A percentile compares a stretch with the other conserved stretches of the same genome.
phyloP scores from a whole-genome alignment of 2,797 vertebrate species.

The Enteromius thamalakanensis region DNA sequence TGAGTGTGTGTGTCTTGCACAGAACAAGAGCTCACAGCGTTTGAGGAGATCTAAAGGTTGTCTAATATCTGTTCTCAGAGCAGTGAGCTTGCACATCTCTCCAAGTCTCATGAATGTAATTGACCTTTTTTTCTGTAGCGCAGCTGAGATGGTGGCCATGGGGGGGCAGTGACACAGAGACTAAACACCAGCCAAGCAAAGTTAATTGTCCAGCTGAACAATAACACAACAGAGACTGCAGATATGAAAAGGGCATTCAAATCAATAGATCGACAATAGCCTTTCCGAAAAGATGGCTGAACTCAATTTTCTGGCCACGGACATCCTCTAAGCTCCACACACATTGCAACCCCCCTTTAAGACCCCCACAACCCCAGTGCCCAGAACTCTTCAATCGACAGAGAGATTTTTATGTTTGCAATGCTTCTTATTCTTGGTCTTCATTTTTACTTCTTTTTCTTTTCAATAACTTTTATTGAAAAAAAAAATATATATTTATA shows the following conservation, averaged over 20 bases:
- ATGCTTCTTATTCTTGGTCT: not conserved
- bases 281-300: conserved; percentile 88
- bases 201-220: conserved; percentile 93
- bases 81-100: conserved; percentile 86
- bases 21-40: conserved; percentile 68
- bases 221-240: conserved; percentile 85
- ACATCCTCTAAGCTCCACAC: conserved; percentile 47
- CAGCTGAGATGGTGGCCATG: conserved; percentile 79
- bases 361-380: not conserved
- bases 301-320: conserved; percentile 88
- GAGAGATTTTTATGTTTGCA: conserved; percentile 26
- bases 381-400: conserved; percentile 1
- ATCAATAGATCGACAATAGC: conserved; percentile 95
- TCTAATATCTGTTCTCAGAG: conserved; percentile 85
- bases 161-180: conserved; percentile 70
- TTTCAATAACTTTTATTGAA: not conserved
- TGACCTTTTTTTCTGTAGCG: conserved; percentile 96
- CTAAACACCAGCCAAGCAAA: conserved; percentile 86
- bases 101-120: conserved; percentile 94
- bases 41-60: conserved; percentile 92
- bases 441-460: not conserved
- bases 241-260: conserved; percentile 97
- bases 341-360: conserved; percentile 12
- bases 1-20: not conserved
- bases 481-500: not conserved